phyloP scores from a whole-genome alignment of 92 coral and sea anemone species.

The Hydrozoanthus gracilis region DNA sequence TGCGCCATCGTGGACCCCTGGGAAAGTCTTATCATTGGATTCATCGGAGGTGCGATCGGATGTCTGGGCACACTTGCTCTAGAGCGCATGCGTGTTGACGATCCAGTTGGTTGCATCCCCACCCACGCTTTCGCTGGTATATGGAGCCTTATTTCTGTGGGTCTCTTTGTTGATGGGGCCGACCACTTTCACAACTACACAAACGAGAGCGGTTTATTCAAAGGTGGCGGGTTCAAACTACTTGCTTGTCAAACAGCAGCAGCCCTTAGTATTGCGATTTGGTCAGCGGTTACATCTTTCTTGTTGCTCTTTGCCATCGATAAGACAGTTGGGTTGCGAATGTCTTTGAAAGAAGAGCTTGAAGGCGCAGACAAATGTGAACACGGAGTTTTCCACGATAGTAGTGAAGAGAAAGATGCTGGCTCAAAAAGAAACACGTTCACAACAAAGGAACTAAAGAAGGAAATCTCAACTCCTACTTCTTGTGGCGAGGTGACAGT shows the following conservation, averaged over 20 bases:
- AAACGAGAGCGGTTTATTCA: conserved; percentile 58
- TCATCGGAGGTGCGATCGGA: conserved; percentile 77
- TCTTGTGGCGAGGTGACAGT: no score
- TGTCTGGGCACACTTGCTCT: conserved; percentile 66
- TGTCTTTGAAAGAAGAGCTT: conserved; percentile 82
- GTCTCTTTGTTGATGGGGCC: conserved; percentile 73
- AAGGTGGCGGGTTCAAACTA: conserved; percentile 75
- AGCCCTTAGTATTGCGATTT: conserved; percentile 46
- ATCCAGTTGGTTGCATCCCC: conserved; percentile 90
- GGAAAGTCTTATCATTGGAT: conserved; percentile 82
- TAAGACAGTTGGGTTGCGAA: conserved; percentile 61
- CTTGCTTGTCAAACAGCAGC: conserved; percentile 76
- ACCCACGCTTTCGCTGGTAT: conserved; percentile 76
- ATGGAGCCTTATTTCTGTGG: conserved; percentile 90
- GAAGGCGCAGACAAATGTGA: conserved; percentile 86
- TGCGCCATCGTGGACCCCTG: conserved; percentile 88
- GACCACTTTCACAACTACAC: conserved; percentile 61
- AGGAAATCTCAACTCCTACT: no score
- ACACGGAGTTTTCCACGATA: conserved; percentile 62
- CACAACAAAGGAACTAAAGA: no score
- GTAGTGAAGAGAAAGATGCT: no score
- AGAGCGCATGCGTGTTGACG: conserved; percentile 79
- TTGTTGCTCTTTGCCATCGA: conserved; percentile 62
- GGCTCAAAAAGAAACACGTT: no score
- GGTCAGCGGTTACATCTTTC: conserved; percentile 73